Evolutionary conservation across 2,888 invertebrate species (phyloP), one percentile per base, ranked within the genome.

Genomic region (Choreutis nemorana): DNA sequence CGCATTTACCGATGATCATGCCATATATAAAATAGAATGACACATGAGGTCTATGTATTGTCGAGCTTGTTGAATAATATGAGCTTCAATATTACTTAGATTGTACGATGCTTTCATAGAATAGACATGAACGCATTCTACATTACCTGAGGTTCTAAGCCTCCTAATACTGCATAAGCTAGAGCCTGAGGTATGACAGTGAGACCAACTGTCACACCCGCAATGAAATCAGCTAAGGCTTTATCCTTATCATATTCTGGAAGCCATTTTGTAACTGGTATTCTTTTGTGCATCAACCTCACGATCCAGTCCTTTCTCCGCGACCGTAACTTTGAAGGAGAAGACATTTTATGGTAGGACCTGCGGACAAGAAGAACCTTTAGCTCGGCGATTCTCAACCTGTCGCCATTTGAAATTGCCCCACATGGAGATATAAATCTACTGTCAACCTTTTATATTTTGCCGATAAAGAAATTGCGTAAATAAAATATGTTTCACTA

Each of bases 161-260:
- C 93, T 14, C 93, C 96, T 32, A 97, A 72, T 8, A 90, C 89
- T 4, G 96, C 94, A 59, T 96, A 95, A 1, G 96, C 97, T 41
- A 97, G 68, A 6, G 92, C 93, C 59, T 96, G 96, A 1, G 96
- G 96, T 77, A 97, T 88, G 23, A 95, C 92, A 1, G 94, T 96
- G 13, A 97, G 81, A 0, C 94, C 96, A 1, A 97, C 95, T 2
- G 96, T 95, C 34, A 96, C 77, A 1, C 96, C 96, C 10, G 96
- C 96, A 46, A 97, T 93, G 26, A 90, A 54, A 71, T 97, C 97
- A 35, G 90, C 87, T 29, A 94, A 57, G 1, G 91, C 83, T 60
- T 90, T 87, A 36, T 89, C 86, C 1, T 85, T 79, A 48, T 86
- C 86, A 66, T 94, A 94, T 29, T 83, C 81, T 1, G 88, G 86